phyloP scores from a whole-genome alignment of 2,113 vertebrate species.

The Marmota monax region DNA sequence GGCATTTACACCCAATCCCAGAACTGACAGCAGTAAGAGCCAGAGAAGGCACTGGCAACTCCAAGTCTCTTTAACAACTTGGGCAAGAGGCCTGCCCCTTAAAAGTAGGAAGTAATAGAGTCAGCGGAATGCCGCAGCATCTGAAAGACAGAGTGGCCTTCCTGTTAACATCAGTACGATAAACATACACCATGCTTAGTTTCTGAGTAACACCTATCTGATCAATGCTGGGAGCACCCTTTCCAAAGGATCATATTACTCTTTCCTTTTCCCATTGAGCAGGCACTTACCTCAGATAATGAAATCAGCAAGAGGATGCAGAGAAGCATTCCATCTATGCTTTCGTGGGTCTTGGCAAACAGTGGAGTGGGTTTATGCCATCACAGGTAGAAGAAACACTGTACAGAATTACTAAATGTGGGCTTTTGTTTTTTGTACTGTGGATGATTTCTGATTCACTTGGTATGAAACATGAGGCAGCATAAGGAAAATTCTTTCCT shows the following conservation, averaged over 20 bases:
- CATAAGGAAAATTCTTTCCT: not conserved
- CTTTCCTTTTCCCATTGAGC: not conserved
- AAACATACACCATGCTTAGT: not conserved
- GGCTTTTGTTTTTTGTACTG: not conserved
- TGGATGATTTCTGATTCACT: constrained; percentile 11
- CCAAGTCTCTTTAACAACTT: not conserved
- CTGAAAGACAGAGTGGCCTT: not conserved
- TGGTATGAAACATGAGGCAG: not conserved
- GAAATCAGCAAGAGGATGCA: not conserved
- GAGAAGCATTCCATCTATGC: not conserved
- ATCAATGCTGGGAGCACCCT: not conserved
- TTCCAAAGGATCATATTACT: constrained; percentile 19
- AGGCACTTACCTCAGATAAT: not conserved
- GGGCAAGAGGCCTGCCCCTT: not conserved
- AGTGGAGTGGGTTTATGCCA: not conserved
- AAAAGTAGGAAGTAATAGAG: not conserved
- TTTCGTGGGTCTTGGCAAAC: constrained; percentile 19
- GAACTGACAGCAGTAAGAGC: not conserved
- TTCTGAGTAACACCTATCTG: not conserved
- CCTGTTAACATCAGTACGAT: not conserved
- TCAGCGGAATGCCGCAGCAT: not conserved
- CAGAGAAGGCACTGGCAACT: not conserved
- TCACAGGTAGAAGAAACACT: not conserved
- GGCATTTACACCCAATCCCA: not conserved
- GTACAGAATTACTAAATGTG: not conserved